A percentile compares a stretch with the other conserved stretches of the same genome.
These are phyloP conservation scores for Deroplatys truncata DNA, from an alignment of 2,888 invertebrate genomes.

Conservation along the genomic window DNA sequence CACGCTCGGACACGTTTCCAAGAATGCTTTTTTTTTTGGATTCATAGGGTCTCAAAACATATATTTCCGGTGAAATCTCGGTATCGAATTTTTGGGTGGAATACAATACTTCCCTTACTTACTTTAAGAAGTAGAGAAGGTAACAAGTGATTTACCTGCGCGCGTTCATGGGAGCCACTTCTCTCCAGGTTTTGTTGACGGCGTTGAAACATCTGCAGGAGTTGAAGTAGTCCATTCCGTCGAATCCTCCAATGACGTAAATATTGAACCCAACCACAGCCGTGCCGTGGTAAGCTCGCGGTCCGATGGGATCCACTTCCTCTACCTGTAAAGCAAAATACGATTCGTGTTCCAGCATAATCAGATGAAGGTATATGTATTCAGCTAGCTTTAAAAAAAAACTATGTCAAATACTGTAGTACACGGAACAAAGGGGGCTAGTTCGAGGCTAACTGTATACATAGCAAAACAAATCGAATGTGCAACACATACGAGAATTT, in stretches of 20 bases:
- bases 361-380: background rate
- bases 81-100: no score
- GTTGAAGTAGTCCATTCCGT: conserved; percentile 85
- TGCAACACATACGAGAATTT: no score
- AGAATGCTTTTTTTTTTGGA: no score
- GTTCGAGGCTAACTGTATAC: no score
- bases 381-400: background rate
- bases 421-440: no score
- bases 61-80: no score
- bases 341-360: background rate
- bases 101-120: no score
- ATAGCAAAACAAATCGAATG: no score
- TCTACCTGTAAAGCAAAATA: conserved; percentile 50
- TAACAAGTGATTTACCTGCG: conserved; percentile 47
- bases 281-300: conserved; percentile 91
- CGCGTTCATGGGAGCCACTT: conserved; percentile 85
- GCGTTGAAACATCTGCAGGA: conserved; percentile 86
- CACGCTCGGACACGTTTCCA: no score
- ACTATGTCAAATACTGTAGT: no score
- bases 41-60: no score
- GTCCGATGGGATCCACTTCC: conserved; percentile 77
- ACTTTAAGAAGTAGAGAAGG: no score
- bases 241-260: conserved; percentile 89
- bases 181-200: conserved; percentile 77
- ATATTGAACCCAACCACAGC: conserved; percentile 81